Evolutionary conservation across 2,113 vertebrate species (phyloP), one percentile per base, ranked within the genome.

Genomic region (Rafetus swinhoei): DNA sequence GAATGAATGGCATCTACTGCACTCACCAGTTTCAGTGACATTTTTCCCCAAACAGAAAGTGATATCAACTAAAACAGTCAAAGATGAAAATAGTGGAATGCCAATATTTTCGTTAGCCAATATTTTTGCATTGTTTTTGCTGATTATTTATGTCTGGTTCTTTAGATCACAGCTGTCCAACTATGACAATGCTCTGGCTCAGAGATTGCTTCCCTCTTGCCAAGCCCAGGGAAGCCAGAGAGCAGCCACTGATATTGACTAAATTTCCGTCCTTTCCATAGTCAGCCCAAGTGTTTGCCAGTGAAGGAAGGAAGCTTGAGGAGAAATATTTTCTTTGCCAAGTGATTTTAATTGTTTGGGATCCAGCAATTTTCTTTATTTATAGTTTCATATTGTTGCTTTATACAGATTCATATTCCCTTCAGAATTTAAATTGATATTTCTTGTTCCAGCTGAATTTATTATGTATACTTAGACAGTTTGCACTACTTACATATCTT

Each of bases 391-490:
- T 76, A 3, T 22, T 39, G 32, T 22, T 39, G n/a, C 45, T 39
- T 74, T 22, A 76, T 39, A 22, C 35, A 39, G 22, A 76, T 77
- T 1, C 93, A 77, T 90, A 85, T 79, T 92, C 76, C 69, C 55
- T 90, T 69, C 94, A 86, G 84, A 84, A 90, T 88, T 96, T 91
- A 92, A 76, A 93, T 93, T 54, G 88, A 82, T 65, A 92, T 60
- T 57, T 19, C 55, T 29, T 86, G 45, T 91, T 81, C 39, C 80
- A 81, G 85, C 29, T 92, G 4, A 22, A 65, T 89, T 2, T 94
- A 45, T 45, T 83, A 25, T 83, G 22, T 21, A 9, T 81, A 24
- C 93, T 92, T 54, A 81, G 54, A 32, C 19, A 85, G 22, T 54
- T 96, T 82, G 5, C 81, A 35, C 35, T 92, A 79, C 89, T 95